These are phyloP conservation scores for Lydus trimaculatus DNA, from an alignment of 2,888 invertebrate genomes.

Conservation along the genomic window DNA sequence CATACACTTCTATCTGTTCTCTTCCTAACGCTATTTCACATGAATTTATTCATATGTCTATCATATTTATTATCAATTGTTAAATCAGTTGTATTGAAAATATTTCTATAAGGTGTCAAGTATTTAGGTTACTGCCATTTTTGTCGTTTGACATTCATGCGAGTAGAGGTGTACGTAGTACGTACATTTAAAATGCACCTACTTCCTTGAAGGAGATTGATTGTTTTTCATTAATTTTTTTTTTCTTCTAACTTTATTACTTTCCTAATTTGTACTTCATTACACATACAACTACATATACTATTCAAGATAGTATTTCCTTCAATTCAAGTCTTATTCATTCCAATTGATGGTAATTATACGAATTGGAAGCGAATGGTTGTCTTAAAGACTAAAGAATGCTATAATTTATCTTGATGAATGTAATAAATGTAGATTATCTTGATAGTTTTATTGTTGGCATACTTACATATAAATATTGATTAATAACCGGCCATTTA, in stretches of 20 bases:
- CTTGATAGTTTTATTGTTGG: background rate
- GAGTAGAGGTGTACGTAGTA: background rate
- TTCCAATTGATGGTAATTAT: background rate
- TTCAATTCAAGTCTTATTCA: background rate
- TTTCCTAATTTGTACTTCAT: background rate
- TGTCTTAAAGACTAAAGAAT: background rate
- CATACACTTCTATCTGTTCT: background rate
- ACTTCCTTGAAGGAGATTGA: background rate
- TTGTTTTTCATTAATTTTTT: background rate
- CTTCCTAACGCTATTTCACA: background rate
- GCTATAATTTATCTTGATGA: background rate
- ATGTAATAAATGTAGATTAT: background rate
- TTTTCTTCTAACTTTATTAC: background rate
- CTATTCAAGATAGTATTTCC: background rate
- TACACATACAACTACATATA: too few species aligned
- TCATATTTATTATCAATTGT: background rate
- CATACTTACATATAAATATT: slow-evolving; percentile 3
- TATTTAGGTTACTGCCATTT: background rate
- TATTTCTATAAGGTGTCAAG: background rate
- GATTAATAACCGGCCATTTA: background rate
- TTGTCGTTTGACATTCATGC: background rate
- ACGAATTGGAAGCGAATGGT: background rate
- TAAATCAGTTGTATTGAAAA: background rate
- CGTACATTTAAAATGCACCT: background rate
- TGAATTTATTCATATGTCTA: background rate